Percentiles rank a stretch among this genome's conserved stretches.
Evolutionary conservation across 2,113 vertebrate genomes (phyloP).

Genomic region (Australoheros scitulus): DNA sequence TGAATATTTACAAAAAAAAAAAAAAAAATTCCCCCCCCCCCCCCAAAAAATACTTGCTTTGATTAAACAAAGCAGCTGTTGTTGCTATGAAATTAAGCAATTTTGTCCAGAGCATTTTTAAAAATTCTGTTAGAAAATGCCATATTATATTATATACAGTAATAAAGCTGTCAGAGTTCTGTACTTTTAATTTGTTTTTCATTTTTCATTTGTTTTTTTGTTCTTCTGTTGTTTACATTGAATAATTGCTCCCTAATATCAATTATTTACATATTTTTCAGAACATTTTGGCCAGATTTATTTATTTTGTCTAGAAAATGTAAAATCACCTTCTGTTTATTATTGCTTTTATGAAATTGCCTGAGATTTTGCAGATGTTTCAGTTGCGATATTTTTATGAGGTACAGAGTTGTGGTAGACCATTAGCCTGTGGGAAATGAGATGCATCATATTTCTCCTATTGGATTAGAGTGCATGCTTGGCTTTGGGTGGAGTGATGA

Average conservation of each 20-base stretch:
- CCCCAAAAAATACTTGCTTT: background rate
- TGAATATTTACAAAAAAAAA: no score
- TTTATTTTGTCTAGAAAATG: background rate
- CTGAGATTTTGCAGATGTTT: constrained; percentile 35
- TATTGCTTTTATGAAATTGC: background rate
- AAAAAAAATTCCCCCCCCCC: no score
- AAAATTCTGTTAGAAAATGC: background rate
- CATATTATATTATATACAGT: background rate
- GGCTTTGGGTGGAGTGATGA: constrained; percentile 83
- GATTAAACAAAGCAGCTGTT: background rate
- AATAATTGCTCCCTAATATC: background rate
- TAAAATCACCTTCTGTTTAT: background rate
- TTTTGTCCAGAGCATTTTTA: background rate
- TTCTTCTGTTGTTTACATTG: background rate
- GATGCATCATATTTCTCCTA: constrained; percentile 85
- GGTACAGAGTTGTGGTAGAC: constrained; percentile 59
- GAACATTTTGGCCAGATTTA: no score
- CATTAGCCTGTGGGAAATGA: constrained; percentile 81
- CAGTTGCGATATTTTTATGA: constrained; percentile 26
- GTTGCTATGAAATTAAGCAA: background rate
- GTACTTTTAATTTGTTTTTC: fast-evolving
- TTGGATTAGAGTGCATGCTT: constrained; percentile 83
- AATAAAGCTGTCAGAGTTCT: background rate
- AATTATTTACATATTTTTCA: background rate
- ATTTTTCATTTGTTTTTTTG: background rate